Evolutionary conservation across 2,888 invertebrate species (phyloP), one percentile per base, ranked within the genome.

Genomic region (Exocentrus adspersus): DNA sequence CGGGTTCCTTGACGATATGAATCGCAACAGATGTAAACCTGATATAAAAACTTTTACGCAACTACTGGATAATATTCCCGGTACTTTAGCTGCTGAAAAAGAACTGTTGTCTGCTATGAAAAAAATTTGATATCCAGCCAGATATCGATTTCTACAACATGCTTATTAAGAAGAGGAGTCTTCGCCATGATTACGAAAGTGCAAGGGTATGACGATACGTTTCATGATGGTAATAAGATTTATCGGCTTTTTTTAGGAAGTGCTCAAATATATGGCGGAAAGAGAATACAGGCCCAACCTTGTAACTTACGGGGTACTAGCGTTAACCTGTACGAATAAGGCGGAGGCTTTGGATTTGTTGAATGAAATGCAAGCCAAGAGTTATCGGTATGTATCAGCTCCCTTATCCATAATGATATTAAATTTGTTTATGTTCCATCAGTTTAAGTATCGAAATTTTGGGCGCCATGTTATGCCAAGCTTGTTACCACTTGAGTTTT

Each of bases 71-170:
- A 84, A 90, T 56, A 84, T 93, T 64, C 92, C 94, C 2, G 83
- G 87, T 19, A 88, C 87, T 12, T 77, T 81, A 65, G 84, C 87
- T 56, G 88, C 89, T 12, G 96, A 97, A 80, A 85, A 88, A 56
- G 87, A 87, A 65, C 78, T 96, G 6, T 76, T 96, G 3, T 81
- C 82, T 53, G 81, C 84, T 59, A 88, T 95, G 81, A 86, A 87
- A 60, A n/a, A 81, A 82, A 64, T 82, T 82, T 42, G 84, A 87
- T 7, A 79, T 94, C 0, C 86, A 85, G 72, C 85, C 90, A 1
- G 95, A 97, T 82, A 87, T 92, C 60, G 90, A 90, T 78, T 94
- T 96, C 80, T 95, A 89, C 77, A 97, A 96, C 80, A 88, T 91
- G 83, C 85, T 97, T 7, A 95, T 97, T 56, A 93, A 92, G 76